Base-by-base conservation (phyloP, 2,888 invertebrate genomes). In the Raillietiella orientalis region DNA sequence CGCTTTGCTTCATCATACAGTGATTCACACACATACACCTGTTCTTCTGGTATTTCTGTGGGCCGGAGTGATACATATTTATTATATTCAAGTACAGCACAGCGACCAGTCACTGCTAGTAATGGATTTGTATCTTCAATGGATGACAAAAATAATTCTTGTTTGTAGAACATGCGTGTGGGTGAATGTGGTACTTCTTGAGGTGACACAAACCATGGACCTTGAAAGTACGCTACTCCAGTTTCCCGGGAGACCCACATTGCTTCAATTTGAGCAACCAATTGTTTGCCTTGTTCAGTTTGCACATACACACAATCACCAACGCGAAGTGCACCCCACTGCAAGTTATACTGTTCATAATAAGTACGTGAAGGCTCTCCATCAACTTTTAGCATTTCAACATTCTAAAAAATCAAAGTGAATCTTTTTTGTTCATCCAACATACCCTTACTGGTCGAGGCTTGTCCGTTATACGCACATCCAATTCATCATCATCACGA, bases 251-350 rank as follows among this genome's bases (percentile, higher is more conserved):
- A 72, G 39, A 72, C 72, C 87, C 87, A 93, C 42, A 93, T 71
- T 30, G 67, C 66, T 43, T 90, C 82, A 34, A 93, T 69, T 44
- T 87, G 71, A 8, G 79, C 72, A 32, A 93, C 69, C 38, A 77
- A 62, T 43, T 84, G 82, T 45, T 71, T 65, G 24, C 75, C 75
- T 10, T 70, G 70, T 38, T 75, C 72, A 1, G 72, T 74, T 30
- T 75, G 75, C 9, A 90, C 77, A 41, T 87, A 84, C 22, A 93
- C 87, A 45, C 67, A 82, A 48, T 96, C 90, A 2, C 93, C 79
- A 1, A 66, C 67, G 51, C 74, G 71, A 26, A 75, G 62, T 1
- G 69, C 60, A 3, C 75, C 74, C 37, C 67, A 69, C 14, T 66
- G 61, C 0, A 71, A 69, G 41, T 72, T 74, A 45, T 71, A 74